phyloP scores from a whole-genome alignment of 2,797 vertebrate genomes.

The Sparidentex hasta region DNA sequence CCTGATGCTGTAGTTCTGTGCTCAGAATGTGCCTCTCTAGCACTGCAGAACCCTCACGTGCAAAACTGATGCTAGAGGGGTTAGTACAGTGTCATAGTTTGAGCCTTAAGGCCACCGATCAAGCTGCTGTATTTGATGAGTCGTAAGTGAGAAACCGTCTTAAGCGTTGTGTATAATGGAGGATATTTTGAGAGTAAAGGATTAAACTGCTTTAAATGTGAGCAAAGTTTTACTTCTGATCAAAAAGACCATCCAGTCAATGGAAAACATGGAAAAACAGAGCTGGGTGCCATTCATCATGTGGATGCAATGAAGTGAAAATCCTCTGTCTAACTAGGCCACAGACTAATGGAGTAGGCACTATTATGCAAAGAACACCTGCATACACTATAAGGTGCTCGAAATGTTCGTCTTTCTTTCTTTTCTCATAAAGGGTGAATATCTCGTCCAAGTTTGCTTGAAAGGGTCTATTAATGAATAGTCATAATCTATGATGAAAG shows the following conservation, averaged over 20 bases:
- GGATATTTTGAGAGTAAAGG: too few species aligned
- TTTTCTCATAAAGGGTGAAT: slow-evolving; percentile 52
- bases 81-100: too few species aligned
- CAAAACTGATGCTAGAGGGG: too few species aligned
- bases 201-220: not conserved
- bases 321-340: slow-evolving; percentile 47
- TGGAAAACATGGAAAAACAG: slow-evolving; percentile 5
- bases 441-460: slow-evolving; percentile 53
- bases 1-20: too few species aligned
- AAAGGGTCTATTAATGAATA: slow-evolving; percentile 79
- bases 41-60: too few species aligned
- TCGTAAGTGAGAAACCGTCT: too few species aligned
- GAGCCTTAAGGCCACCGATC: too few species aligned
- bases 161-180: too few species aligned
- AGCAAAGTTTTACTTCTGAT: not conserved
- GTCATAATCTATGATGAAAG: slow-evolving; percentile 79
- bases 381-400: slow-evolving; percentile 64
- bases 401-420: slow-evolving; percentile 44
- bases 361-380: slow-evolving; percentile 72
- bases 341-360: slow-evolving; percentile 51
- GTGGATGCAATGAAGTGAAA: slow-evolving; percentile 54
- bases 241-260: not conserved
- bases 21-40: too few species aligned
- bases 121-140: too few species aligned
- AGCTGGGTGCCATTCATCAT: slow-evolving; percentile 50